A percentile compares a stretch with the other conserved stretches of the same genome.
Evolutionary conservation across 2,888 invertebrate genomes (phyloP).

Genomic region (Drosophila neotestacea): DNA sequence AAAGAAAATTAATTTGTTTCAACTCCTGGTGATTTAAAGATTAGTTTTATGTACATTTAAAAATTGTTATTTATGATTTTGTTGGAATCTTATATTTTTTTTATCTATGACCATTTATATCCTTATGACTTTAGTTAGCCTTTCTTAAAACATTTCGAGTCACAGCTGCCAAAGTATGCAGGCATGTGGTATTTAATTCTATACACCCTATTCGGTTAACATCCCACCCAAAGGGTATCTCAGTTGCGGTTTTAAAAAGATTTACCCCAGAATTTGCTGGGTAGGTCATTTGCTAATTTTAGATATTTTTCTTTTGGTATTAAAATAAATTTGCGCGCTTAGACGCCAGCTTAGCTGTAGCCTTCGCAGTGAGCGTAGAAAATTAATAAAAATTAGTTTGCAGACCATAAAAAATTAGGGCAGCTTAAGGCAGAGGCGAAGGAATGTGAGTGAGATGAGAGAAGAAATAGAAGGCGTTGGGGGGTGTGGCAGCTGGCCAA

Average conservation of each 20-base stretch:
- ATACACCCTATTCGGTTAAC: neutral
- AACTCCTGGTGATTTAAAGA: too few relatives aligned
- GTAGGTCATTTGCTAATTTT: constrained; percentile 30
- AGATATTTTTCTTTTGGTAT: constrained; percentile 37
- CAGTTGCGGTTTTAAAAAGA: constrained; percentile 10
- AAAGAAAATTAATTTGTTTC: too few relatives aligned
- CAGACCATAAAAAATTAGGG: constrained; percentile 76
- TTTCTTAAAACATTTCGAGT: neutral
- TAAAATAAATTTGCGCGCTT: constrained; percentile 71
- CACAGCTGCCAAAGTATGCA: neutral
- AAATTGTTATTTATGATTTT: too few relatives aligned
- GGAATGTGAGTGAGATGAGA: constrained; percentile 4
- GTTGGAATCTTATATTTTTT: too few relatives aligned
- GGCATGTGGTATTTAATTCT: neutral
- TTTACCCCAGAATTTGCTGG: constrained; percentile 7
- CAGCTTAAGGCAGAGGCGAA: constrained; percentile 55
- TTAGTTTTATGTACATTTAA: too few relatives aligned
- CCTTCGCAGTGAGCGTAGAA: constrained; percentile 34
- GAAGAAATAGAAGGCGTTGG: neutral
- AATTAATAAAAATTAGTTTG: constrained; percentile 81
- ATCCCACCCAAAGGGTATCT: constrained; percentile 15
- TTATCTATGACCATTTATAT: too few relatives aligned
- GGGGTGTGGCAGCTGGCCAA: constrained; percentile 19
- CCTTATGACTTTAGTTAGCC: too few relatives aligned
- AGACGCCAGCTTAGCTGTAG: constrained; percentile 36